Base-by-base conservation (phyloP, 1,140 invertebrate genomes). In the Nomia melanderi region DNA sequence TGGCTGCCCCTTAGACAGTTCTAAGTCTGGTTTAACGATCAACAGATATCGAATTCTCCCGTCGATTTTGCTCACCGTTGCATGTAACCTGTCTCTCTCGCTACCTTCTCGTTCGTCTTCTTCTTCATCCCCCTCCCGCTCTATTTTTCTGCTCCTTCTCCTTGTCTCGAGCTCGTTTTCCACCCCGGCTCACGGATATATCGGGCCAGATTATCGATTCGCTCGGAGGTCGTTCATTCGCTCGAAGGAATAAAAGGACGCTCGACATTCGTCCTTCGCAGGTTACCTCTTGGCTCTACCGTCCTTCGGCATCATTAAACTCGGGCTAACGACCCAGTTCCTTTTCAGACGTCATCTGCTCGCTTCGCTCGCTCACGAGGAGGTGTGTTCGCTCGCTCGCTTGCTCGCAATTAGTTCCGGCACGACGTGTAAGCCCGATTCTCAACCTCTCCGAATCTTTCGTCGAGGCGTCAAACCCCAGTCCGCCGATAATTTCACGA, bases 171-270 rank as follows among this genome's bases (percentile, higher is more conserved):
- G 70, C 76, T 75, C 82, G 74, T 78, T 77, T 81, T 74, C 69
- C 78, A 82, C 50, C 77, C 50, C 50, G 39, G n/a, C 41, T 53
- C 62, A 53, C 50, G 80, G 80, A 87, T 80, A 84, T 88, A 88
- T 87, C 87, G 86, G 78, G 76, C 50, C 78, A 84, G 87, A 90
- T 90, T 88, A 90, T 88, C 88, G 88, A 86, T 86, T 89, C 82
- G 78, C 85, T 86, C 79, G 86, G 63, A 75, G 78, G 47, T 70
- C 71, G 77, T 76, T 66, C 71, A 53, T 57, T 17, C 72, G 83
- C 72, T 83, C 79, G 71, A 80, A 82, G 79, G 82, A 85, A 87
- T 87, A 89, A 86, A 84, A 86, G 85, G 83, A 86, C 69, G 77
- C 65, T 82, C 70, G 79, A 85, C 78, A 78, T 83, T 82, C 82